A percentile compares a stretch with the other conserved stretches of the same genome.
Evolutionary conservation across 2,113 vertebrate genomes (phyloP).

Genomic region (Daubentonia madagascariensis): DNA sequence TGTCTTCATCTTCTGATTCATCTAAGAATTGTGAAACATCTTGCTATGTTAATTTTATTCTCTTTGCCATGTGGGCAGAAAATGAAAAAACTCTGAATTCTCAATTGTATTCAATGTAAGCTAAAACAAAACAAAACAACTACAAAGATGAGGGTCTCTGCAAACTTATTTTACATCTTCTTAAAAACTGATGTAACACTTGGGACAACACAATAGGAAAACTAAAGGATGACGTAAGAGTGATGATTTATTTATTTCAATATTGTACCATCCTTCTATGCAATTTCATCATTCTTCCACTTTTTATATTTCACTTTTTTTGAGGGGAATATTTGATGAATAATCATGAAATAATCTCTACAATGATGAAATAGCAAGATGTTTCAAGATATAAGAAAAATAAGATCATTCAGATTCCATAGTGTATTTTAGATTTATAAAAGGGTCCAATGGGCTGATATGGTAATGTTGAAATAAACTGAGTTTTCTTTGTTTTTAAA

Average conservation of each 20-base stretch:
- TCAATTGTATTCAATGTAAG: background rate
- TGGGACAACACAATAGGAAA: background rate
- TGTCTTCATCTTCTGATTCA: background rate
- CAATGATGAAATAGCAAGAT: background rate
- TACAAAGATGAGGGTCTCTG: background rate
- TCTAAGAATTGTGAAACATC: background rate
- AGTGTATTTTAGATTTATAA: background rate
- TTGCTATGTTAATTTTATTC: background rate
- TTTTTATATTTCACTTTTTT: background rate
- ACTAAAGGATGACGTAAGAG: background rate
- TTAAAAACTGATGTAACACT: background rate
- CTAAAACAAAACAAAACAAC: constrained; percentile 32
- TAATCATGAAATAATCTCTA: background rate
- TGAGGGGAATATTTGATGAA: background rate
- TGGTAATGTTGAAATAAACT: background rate
- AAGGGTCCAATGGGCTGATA: background rate
- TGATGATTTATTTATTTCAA: background rate
- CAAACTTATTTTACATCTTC: background rate
- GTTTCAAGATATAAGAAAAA: background rate
- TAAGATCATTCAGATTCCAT: background rate
- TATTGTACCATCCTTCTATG: background rate
- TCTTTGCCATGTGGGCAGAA: background rate
- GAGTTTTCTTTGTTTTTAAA: background rate
- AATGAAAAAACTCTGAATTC: background rate
- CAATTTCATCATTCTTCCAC: background rate